Evolutionary conservation across 2,797 vertebrate species (phyloP), one percentile per base, ranked within the genome.

Genomic region (Mallotus villosus): DNA sequence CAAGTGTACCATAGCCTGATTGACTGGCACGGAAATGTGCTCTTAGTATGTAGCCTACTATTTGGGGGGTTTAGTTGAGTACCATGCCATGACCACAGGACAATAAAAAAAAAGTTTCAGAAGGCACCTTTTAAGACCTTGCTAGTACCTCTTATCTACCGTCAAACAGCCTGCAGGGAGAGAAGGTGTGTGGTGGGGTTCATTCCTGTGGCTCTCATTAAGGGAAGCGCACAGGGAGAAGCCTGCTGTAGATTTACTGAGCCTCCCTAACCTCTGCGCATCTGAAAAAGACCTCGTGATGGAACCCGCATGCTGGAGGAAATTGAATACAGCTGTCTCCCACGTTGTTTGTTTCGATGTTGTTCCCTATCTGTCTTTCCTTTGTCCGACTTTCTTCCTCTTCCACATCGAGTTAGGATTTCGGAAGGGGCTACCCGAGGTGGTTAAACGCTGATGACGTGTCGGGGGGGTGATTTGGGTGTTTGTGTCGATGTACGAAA

Each of bases 281-380:
- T 87, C 86, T 85, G 83, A 87, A 83, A 81, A 53, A 81, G 86
- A 85, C 77, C 84, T 82, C 78, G 72, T 89, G 88, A 90, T 90
- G 67, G 85, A 85, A 91, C 86, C 82, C 85, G 82, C 86, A 87
- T 85, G 88, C 75, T 49, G 74, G 76, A 87, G 89, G 88, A 92
- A 90, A 91, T 91, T 86, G 77, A 88, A 87, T 58, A 63, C 90
- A 91, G 89, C 87, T 91, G 89, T 74, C 77, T 66, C 76, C 77
- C 67, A 74, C 75, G 73, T 86, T 87, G 86, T 87, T 87, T 90
- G 80, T 88, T 85, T 80, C 82, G 76, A 57, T 51, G 8, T 84
- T 83, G 67, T 49, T 75, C 34, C 8, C 63, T 71, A 27, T 63
- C 74, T 67, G 63, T 22, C 60, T 27, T 5, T 63, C 46, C 16